These are phyloP conservation scores for Sapajus apella DNA, from an alignment of 2,113 vertebrate genomes.

Conservation along the genomic window DNA sequence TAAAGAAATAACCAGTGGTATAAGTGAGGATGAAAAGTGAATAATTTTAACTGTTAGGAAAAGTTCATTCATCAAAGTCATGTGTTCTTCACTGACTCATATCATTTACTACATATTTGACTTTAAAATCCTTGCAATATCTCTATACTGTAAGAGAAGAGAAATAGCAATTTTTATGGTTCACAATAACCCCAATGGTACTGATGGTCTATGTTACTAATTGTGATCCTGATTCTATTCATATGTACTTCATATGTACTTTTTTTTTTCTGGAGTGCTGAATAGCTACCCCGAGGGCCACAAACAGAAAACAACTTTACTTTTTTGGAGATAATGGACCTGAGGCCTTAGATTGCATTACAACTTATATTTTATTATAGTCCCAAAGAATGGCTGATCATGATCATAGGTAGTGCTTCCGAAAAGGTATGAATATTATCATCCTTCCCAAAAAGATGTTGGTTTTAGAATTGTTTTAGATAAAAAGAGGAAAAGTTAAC, in stretches of 20 bases:
- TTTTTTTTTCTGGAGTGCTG: neutral
- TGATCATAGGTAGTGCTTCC: neutral
- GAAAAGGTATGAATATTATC: neutral
- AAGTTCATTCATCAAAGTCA: slow-evolving; percentile 59
- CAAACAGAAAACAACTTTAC: slow-evolving; percentile 5
- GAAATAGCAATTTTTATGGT: neutral
- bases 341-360: slow-evolving; percentile 4
- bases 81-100: slow-evolving; percentile 24
- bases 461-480: neutral
- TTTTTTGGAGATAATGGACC: neutral
- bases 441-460: neutral
- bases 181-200: neutral
- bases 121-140: neutral
- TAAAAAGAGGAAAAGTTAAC: neutral
- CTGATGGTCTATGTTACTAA: neutral
- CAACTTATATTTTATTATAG: neutral
- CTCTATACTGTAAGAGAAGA: neutral
- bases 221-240: neutral
- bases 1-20: slow-evolving; percentile 24
- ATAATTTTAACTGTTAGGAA: slow-evolving; percentile 61
- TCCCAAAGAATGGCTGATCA: neutral
- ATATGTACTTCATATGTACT: neutral
- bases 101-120: neutral
- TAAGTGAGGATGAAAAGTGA: slow-evolving; percentile 27
- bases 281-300: neutral